Evolutionary conservation across 1,140 invertebrate species (phyloP).

Genomic region (Monochamus saltuarius): DNA sequence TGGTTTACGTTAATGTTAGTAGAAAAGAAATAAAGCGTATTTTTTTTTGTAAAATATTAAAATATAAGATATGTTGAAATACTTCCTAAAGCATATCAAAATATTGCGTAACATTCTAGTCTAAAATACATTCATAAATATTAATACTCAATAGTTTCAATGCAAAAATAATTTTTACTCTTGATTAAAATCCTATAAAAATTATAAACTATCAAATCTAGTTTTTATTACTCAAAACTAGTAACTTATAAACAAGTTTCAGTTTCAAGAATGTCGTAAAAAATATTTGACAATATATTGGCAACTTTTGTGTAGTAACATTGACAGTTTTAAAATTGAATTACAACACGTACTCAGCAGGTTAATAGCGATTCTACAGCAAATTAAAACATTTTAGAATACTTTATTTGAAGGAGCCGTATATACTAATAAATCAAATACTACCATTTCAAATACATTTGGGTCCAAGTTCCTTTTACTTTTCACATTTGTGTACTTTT

Average conservation of each 20-base stretch:
- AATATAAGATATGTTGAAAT: constrained; percentile 27
- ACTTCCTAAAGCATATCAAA: constrained; percentile 27
- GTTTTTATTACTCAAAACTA: background rate
- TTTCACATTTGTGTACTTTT: too few relatives aligned
- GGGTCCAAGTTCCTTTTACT: too few relatives aligned
- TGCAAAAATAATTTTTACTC: constrained; percentile 27
- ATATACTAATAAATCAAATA: too few relatives aligned
- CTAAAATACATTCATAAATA: constrained; percentile 19
- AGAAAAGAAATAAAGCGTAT: constrained; percentile 9
- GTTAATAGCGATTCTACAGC: constrained; percentile 13
- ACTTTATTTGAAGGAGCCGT: background rate
- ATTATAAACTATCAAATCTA: constrained; percentile 9
- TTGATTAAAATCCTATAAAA: constrained; percentile 21
- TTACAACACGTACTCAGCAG: constrained; percentile 19
- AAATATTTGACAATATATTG: too few relatives aligned
- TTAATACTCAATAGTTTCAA: constrained; percentile 16
- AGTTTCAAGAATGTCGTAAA: too few relatives aligned
- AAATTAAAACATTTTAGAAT: constrained; percentile 14
- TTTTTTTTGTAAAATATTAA: constrained; percentile 4
- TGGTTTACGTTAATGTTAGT: constrained; percentile 5
- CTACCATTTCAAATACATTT: too few relatives aligned
- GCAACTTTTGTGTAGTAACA: constrained; percentile 7
- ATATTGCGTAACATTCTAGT: constrained; percentile 24
- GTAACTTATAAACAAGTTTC: too few relatives aligned
- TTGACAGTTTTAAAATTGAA: constrained; percentile 19